Percentiles rank a stretch among this genome's conserved stretches.
Evolutionary conservation across 2,113 vertebrate species (phyloP).

Genomic region (Falcunculus frontatus): DNA sequence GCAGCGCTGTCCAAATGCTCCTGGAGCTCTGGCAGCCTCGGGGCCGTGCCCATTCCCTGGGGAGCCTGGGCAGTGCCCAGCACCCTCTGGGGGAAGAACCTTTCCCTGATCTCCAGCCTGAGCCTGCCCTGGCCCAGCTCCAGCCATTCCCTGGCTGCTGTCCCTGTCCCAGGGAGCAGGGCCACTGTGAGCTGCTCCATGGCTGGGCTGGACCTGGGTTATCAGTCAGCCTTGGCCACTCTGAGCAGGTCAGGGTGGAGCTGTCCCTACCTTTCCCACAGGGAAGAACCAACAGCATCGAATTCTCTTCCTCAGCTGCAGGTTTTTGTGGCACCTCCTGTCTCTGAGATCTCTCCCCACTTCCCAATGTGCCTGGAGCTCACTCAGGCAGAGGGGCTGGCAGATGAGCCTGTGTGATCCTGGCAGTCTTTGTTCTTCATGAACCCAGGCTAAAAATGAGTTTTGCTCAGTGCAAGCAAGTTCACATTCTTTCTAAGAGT

Average conservation of each 20-base stretch:
- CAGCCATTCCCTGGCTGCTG: accelerated
- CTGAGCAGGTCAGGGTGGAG: not conserved
- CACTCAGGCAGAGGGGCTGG: not conserved
- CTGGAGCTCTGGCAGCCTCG: not conserved
- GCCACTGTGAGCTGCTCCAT: not conserved
- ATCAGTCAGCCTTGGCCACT: accelerated
- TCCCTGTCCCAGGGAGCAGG: not conserved
- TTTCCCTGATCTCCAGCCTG: not conserved
- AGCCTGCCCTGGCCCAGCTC: not conserved
- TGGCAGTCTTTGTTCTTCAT: not conserved
- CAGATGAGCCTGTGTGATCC: not conserved
- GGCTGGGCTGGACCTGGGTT: not conserved
- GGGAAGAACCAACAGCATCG: not conserved
- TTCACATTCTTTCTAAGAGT: slow-evolving; percentile 8
- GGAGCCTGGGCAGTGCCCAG: not conserved
- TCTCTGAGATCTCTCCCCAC: not conserved
- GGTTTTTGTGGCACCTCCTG: not conserved
- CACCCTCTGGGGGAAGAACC: not conserved
- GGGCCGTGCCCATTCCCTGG: not conserved
- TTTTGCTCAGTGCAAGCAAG: slow-evolving; percentile 1
- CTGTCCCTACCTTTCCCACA: not conserved
- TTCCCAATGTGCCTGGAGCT: not conserved
- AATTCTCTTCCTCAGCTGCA: not conserved
- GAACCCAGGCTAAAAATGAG: slow-evolving; percentile 4
- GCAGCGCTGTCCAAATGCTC: not conserved